These are phyloP conservation scores for Ahaetulla prasina DNA, from an alignment of 2,113 vertebrate genomes.

Conservation along the genomic window DNA sequence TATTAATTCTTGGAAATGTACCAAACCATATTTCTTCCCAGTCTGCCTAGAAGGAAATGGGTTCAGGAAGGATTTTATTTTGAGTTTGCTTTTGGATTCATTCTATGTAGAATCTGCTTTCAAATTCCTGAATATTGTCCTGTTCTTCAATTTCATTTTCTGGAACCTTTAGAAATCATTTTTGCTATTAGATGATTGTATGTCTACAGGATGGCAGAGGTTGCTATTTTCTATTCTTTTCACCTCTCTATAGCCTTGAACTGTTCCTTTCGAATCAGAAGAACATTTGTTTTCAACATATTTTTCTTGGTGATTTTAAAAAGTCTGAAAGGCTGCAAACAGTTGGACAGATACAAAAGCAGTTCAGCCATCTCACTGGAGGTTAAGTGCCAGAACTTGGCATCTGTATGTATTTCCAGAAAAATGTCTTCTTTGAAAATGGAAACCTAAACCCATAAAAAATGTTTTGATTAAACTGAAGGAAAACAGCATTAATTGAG, in stretches of 20 bases:
- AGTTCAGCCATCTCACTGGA: not conserved
- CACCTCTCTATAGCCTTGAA: not conserved
- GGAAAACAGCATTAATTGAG: not conserved
- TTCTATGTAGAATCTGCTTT: not conserved
- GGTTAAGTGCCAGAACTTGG: not conserved
- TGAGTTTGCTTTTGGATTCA: not conserved
- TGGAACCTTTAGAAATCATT: not conserved
- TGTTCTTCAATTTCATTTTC: not conserved
- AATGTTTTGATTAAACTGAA: not conserved
- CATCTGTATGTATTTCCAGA: not conserved
- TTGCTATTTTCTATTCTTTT: not conserved
- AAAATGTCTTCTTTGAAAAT: not conserved
- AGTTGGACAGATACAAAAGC: not conserved
- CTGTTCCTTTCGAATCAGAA: not conserved
- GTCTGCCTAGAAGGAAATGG: not conserved
- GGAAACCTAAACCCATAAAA: not conserved
- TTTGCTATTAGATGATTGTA: not conserved
- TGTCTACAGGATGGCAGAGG: not conserved
- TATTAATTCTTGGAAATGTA: not conserved
- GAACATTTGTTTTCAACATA: not conserved
- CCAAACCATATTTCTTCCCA: not conserved
- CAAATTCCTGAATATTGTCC: not conserved
- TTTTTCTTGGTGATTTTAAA: not conserved
- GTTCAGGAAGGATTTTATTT: not conserved
- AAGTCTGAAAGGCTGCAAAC: not conserved